Conservation (phyloP, 1,140 invertebrate species). For the Adoxophyes honmai region DNA sequence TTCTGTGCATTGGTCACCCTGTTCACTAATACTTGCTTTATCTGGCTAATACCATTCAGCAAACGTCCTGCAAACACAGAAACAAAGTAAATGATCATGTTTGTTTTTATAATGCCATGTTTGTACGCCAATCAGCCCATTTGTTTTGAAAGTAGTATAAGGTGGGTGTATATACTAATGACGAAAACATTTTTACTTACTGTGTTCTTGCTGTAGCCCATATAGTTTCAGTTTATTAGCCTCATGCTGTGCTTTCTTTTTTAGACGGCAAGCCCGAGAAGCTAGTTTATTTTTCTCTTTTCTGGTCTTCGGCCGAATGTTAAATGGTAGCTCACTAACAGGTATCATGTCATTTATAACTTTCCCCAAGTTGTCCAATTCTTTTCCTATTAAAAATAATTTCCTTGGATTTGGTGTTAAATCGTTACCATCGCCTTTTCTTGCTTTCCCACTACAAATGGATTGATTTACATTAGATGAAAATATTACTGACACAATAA, state of each 20-base stretch:
- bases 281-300: constrained; percentile 99
- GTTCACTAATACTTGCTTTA: constrained; percentile 60
- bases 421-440: constrained; percentile 98
- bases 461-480: too few species aligned
- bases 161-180: too few species aligned
- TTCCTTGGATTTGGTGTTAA: constrained; percentile 96
- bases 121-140: too few species aligned
- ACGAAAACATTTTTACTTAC: constrained; percentile 85
- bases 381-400: constrained; percentile 92
- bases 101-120: too few species aligned
- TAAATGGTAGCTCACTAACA: constrained; percentile 94
- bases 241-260: constrained; percentile 97
- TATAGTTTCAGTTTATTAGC: constrained; percentile 96
- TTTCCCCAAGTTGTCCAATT: constrained; percentile 93
- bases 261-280: constrained; percentile 95
- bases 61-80: constrained; percentile 55
- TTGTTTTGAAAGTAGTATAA: too few species aligned
- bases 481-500: too few species aligned
- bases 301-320: constrained; percentile 91
- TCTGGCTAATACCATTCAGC: constrained; percentile 58
- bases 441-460: constrained; percentile 89
- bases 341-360: constrained; percentile 97
- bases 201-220: constrained; percentile 95
- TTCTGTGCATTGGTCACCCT: constrained; percentile 54
- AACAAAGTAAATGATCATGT: too few species aligned